Conservation (phyloP, 2,888 invertebrate species). For the Gymnocheta viridis region DNA sequence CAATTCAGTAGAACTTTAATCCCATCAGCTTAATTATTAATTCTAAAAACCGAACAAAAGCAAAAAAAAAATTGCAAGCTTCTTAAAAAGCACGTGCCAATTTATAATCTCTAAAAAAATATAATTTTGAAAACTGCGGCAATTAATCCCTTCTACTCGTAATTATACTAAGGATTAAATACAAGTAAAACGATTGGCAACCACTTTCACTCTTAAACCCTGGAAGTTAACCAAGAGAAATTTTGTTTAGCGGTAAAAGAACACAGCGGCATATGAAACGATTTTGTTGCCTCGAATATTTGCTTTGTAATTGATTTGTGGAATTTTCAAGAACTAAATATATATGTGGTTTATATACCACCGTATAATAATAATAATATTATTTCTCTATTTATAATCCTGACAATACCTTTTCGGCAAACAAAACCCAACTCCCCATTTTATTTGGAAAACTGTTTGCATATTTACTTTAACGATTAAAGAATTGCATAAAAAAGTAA, state of each 20-base stretch:
- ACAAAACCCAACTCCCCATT: conserved; percentile 19
- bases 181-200: conserved; percentile 49
- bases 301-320: conserved; percentile 59
- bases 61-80: neutral
- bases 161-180: conserved; percentile 55
- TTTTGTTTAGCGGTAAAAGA: neutral
- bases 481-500: conserved; percentile 45
- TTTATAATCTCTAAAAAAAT: conserved; percentile 27
- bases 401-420: conserved; percentile 29
- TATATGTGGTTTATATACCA: too few relatives aligned
- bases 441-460: conserved; percentile 25
- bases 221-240: conserved; percentile 22
- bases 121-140: conserved; percentile 25
- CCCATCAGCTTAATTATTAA: too few relatives aligned
- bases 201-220: conserved; percentile 50
- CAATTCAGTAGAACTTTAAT: neutral
- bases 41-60: conserved; percentile 16
- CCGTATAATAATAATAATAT: neutral
- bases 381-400: conserved; percentile 14
- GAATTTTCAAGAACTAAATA: neutral
- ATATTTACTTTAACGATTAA: conserved; percentile 65
- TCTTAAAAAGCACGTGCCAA: conserved; percentile 55
- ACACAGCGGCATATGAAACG: conserved; percentile 25
- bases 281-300: conserved; percentile 52
- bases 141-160: conserved; percentile 52